Evolutionary conservation across 2,113 vertebrate species (phyloP).

Genomic region (Galeopterus variegatus): DNA sequence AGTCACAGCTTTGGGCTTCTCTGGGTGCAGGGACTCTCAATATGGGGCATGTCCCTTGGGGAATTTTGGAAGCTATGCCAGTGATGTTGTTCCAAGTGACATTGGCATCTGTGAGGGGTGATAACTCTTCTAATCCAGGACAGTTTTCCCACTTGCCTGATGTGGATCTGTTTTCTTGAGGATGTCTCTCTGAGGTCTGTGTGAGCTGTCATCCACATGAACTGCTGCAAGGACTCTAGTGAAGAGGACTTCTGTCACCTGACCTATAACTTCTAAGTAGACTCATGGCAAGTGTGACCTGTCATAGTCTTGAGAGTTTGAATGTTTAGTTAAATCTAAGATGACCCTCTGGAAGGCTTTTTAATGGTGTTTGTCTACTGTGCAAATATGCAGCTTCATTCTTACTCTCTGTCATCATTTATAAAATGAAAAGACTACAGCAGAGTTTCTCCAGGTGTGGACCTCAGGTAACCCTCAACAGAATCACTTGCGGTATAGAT

Average conservation of each 20-base stretch:
- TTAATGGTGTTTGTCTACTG: neutral
- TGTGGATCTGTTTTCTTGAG: neutral
- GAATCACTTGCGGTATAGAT: neutral
- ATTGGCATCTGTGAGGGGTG: neutral
- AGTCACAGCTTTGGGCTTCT: neutral
- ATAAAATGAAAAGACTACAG: conserved; percentile 36
- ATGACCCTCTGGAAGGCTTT: neutral
- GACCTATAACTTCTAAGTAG: neutral
- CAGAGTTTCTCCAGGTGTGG: neutral
- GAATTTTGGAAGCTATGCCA: neutral
- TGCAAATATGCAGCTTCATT: neutral
- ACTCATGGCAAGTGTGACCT: neutral
- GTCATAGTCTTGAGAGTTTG: neutral
- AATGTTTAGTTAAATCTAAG: neutral
- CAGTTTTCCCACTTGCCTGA: neutral
- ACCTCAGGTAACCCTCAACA: neutral
- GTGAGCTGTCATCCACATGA: neutral
- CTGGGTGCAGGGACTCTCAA: neutral
- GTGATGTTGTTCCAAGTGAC: neutral
- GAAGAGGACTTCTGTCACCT: neutral
- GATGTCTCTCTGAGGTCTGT: neutral
- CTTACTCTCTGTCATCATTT: neutral
- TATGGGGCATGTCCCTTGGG: neutral
- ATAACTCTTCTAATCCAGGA: neutral
- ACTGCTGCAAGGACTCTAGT: neutral